A percentile compares a stretch with the other conserved stretches of the same genome.
phyloP scores from a whole-genome alignment of 1,140 invertebrate genomes.

The Cherax quadricarinatus region DNA sequence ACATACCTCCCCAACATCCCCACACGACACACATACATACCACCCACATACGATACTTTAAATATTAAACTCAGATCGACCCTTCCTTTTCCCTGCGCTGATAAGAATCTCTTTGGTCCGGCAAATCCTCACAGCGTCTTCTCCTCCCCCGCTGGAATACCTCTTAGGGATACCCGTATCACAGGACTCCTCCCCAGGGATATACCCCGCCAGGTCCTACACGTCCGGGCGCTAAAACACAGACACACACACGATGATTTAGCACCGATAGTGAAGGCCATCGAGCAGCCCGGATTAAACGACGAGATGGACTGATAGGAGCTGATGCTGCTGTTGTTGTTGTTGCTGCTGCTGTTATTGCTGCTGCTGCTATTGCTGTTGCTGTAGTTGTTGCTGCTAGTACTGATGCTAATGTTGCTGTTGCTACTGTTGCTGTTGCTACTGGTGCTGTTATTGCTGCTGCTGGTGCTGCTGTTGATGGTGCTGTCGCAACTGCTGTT shows the following conservation, averaged over 20 bases:
- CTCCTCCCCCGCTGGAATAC: background rate
- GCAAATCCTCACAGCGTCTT: background rate
- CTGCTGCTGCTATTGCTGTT: no score
- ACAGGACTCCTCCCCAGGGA: background rate
- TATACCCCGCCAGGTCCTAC: background rate
- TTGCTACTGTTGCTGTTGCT: no score
- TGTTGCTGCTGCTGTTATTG: no score
- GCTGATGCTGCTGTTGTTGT: background rate
- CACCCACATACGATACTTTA: no score
- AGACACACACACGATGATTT: background rate
- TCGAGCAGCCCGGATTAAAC: background rate
- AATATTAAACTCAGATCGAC: no score
- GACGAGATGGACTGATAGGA: background rate
- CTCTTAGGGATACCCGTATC: background rate
- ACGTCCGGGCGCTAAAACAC: background rate
- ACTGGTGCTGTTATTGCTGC: no score
- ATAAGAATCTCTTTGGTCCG: background rate
- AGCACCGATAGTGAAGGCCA: background rate
- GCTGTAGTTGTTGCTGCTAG: no score
- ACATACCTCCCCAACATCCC: no score
- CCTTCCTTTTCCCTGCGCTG: background rate
- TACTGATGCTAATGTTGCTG: no score
- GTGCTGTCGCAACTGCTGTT: no score
- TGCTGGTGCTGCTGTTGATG: background rate
- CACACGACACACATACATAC: no score